These are phyloP conservation scores for Pocillopora verrucosa DNA, from an alignment of 64 coral and sea anemone genomes.

Conservation along the genomic window DNA sequence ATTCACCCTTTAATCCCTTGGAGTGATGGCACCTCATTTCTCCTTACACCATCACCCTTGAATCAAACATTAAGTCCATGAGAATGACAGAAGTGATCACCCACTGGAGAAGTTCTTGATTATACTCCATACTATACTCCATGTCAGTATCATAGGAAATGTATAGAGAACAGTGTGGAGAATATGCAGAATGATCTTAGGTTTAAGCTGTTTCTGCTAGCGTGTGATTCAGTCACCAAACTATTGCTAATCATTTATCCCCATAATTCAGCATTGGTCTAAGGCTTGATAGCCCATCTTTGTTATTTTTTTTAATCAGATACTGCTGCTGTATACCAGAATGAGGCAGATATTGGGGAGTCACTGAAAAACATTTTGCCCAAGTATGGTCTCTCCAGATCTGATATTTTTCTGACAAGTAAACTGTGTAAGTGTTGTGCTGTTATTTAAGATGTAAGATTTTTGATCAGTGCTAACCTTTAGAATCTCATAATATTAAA, in stretches of 20 bases:
- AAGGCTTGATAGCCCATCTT: not conserved
- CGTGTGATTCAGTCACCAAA: too few species aligned
- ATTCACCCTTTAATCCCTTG: too few species aligned
- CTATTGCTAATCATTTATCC: not conserved
- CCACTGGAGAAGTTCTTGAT: too few species aligned
- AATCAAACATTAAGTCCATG: too few species aligned
- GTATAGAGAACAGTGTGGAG: too few species aligned
- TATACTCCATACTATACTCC: too few species aligned
- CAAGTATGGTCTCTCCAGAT: slow-evolving; percentile 71
- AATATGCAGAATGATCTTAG: too few species aligned
- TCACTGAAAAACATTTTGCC: slow-evolving; percentile 65
- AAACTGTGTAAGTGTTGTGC: slow-evolving; percentile 70
- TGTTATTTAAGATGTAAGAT: not conserved
- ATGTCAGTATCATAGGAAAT: too few species aligned
- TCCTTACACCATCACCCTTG: too few species aligned
- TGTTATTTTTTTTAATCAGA: slow-evolving; percentile 29
- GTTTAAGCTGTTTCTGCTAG: too few species aligned
- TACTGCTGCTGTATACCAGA: slow-evolving; percentile 85
- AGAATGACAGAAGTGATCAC: too few species aligned
- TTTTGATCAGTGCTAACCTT: not conserved
- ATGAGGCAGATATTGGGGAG: slow-evolving; percentile 82
- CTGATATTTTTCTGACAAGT: slow-evolving; percentile 88
- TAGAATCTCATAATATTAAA: not conserved
- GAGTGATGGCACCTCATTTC: too few species aligned
- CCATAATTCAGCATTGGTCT: not conserved